Evolutionary conservation across 2,797 vertebrate species (phyloP).

Genomic region (Phoxinus dragarum): DNA sequence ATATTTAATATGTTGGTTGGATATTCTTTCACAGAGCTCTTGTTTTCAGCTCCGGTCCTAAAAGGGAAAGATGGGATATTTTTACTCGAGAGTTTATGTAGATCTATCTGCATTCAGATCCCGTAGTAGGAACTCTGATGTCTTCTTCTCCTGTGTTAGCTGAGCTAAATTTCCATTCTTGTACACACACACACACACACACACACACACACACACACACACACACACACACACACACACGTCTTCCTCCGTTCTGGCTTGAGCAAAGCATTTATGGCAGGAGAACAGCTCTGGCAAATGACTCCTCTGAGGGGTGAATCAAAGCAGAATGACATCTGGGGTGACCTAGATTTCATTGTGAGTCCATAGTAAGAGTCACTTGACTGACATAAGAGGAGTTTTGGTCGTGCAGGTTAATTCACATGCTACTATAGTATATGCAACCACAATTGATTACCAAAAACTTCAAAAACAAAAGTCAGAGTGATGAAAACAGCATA

Average conservation of each 20-base stretch:
- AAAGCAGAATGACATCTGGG: conserved; percentile 66
- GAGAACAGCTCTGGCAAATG: conserved; percentile 48
- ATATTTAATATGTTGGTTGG: conserved; percentile 62
- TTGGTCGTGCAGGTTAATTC: background rate
- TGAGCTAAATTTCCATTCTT: conserved; percentile 48
- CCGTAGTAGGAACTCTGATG: conserved; percentile 24
- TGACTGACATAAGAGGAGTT: conserved; percentile 41
- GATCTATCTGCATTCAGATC: conserved; percentile 44
- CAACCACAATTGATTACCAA: background rate
- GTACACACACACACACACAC: background rate
- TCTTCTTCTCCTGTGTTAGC: conserved; percentile 41
- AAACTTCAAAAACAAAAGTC: conserved; percentile 26
- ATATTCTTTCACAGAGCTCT: conserved; percentile 45
- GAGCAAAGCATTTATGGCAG: conserved; percentile 50
- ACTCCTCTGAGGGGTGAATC: conserved; percentile 47
- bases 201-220: conserved; percentile 3
- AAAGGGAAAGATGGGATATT: conserved; percentile 38
- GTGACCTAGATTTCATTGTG: conserved; percentile 66
- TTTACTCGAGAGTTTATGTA: conserved; percentile 21
- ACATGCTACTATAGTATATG: background rate
- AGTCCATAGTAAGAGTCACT: conserved; percentile 48
- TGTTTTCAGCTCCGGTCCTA: conserved; percentile 37
- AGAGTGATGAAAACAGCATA: conserved; percentile 16
- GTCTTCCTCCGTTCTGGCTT: conserved; percentile 38
- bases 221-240: background rate